Evolutionary conservation across 2,113 vertebrate species (phyloP), one percentile per base, ranked within the genome.

Genomic region (Bubalus kerabau): DNA sequence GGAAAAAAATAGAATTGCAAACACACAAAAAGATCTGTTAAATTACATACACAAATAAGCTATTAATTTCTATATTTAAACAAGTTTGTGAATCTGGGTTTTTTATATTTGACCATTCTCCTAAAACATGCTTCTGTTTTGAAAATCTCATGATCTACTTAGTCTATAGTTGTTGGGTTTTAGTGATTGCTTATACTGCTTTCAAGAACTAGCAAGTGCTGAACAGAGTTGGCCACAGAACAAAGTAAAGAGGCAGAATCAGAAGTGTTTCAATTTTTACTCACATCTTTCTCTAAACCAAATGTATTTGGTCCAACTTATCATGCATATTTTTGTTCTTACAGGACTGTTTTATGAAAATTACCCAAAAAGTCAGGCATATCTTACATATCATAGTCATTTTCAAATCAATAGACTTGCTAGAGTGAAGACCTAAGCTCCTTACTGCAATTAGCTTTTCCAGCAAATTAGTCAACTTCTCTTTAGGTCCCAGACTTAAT

Each of bases 1-100:
- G 93, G 97, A 92, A 54, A 96, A 97, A 81, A 97, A 95, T 48
- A 96, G 15, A 87, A 83, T 36, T 87, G 24, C 21, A 85, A 83
- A 50, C 16, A 81, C 21, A 16, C 52, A 64, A 59, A 71, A 90
- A 93, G 12, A 1, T 36, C 28, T 87, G 12, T 84, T 94, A 81
- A 87, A 92, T 80, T 43, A 90, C 24, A 19, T 56, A 82, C 5
- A 54, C 4, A 78, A 94, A 89, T 36, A 67, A 87, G 13, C 3
- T 57, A 60, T 82, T 88, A 32, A 94, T 94, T 90, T 93, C 24
- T 32, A 32, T 24, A 19, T 91, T 96, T 88, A 85, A 93, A 64
- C 62, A 95, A 92, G 80, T 67, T n/a, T 78, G 32, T 88, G 12
- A 19, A 36, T 92, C 40, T 92, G 16, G 11, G 15, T n/a, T 93